Evolutionary conservation across 2,888 invertebrate species (phyloP), one percentile per base, ranked within the genome.

Genomic region (Drosophila pseudotalamancana): DNA sequence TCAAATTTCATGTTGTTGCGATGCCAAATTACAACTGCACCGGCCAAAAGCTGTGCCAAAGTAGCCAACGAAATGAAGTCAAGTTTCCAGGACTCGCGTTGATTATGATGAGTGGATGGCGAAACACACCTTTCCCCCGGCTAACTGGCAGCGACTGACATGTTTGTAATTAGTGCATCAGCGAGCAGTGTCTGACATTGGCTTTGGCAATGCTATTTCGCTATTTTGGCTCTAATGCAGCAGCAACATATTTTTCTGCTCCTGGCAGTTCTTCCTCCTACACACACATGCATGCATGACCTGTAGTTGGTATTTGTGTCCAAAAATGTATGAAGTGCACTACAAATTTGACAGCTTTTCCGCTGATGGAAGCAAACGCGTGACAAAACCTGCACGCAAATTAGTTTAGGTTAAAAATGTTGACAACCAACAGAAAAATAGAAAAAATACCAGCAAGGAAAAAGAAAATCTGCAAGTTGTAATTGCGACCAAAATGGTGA

Each of bases 91-190:
- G 34, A 48, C n/a, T 3, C 18, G 27, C 55, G 42, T 32, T 65
- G 65, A 62, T 61, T 45, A 49, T 51, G 78, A 51, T 60, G 70
- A 59, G 72, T 37, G 35, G 27, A 34, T 43, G 14, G 29, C 19
- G 16, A 16, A 29, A 18, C 6, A 16, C 32, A 18, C 6, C 32
- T 16, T 25, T 25, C 5, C 16, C 1, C 6, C 4, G 3, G 39
- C 37, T 53, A 49, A 27, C 55, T 43, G 50, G 39, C 35, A 18
- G 25, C 66, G n/a, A 50, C 65, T 77, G 80, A 86, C 87, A 86
- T 71, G 77, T 77, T 81, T 86, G 81, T 87, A 86, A 81, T 81
- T 81, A 81, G 80, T 66, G 37, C 65, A 55, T 66, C 81, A 49
- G 49, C 55, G 18, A n/a, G 23, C 18, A 49, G 37, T 56, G 49